phyloP scores from a whole-genome alignment of 2,888 invertebrate genomes.

The Drymonia ruficornis region DNA sequence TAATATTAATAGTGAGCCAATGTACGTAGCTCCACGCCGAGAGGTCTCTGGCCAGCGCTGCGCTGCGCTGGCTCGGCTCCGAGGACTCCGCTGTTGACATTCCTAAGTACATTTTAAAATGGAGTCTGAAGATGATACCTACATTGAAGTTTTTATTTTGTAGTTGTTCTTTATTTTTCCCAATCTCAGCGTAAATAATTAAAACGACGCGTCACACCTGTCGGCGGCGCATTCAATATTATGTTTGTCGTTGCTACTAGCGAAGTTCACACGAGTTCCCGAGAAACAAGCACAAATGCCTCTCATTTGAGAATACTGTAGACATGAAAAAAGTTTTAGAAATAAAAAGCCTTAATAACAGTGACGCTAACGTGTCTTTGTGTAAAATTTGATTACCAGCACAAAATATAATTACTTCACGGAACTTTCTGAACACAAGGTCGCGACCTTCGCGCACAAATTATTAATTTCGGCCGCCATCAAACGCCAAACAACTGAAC shows the following conservation, averaged over 20 bases:
- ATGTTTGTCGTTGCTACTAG: too few relatives aligned
- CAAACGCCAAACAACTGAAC: constrained; percentile 12
- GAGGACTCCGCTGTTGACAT: background rate
- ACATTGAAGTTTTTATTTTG: constrained; percentile 9
- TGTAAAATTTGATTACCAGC: background rate
- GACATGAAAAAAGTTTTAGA: too few relatives aligned
- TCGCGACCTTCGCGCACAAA: constrained; percentile 1
- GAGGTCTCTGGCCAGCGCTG: background rate
- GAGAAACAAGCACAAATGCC: constrained; percentile 10
- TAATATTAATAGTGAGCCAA: background rate
- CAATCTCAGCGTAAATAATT: too few relatives aligned
- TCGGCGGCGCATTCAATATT: too few relatives aligned
- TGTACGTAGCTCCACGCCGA: background rate
- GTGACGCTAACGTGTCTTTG: constrained; percentile 1
- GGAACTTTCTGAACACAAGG: background rate
- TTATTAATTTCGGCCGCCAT: constrained; percentile 5
- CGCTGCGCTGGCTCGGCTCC: background rate
- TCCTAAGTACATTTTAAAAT: background rate
- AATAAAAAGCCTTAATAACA: too few relatives aligned
- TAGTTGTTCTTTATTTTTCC: too few relatives aligned
- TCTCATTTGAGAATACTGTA: too few relatives aligned
- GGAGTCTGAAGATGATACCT: constrained; percentile 6
- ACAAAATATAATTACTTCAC: background rate
- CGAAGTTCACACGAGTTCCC: background rate
- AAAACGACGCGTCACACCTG: too few relatives aligned